phyloP scores from a whole-genome alignment of 1,140 invertebrate genomes.

The Drosophila malerkotliana region DNA sequence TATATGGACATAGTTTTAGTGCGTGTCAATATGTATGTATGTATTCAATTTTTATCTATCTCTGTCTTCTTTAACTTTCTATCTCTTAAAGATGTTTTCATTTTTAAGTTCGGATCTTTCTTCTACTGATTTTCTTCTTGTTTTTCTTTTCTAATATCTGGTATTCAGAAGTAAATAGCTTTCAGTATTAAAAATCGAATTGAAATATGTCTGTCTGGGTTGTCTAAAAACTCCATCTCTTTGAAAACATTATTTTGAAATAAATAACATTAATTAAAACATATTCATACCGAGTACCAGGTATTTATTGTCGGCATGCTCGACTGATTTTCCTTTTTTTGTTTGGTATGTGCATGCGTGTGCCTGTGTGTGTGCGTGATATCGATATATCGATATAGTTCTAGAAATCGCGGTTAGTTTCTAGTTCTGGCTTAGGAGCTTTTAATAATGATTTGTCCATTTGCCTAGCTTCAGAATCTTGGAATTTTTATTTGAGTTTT shows the following conservation, averaged over 20 bases:
- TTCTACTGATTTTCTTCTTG: neutral
- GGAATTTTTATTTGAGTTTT: slow-evolving; percentile 20
- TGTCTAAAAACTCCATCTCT: neutral
- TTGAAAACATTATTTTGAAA: too few species aligned
- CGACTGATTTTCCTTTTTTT: slow-evolving; percentile 3
- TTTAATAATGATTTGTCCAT: slow-evolving; percentile 56
- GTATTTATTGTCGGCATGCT: neutral
- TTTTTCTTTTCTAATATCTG: neutral
- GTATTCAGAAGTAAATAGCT: neutral
- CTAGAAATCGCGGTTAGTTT: slow-evolving; percentile 17
- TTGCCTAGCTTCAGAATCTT: slow-evolving; percentile 23
- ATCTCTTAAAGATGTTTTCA: slow-evolving; percentile 14
- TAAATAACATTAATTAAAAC: neutral
- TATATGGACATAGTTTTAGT: slow-evolving; percentile 62
- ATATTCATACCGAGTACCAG: neutral
- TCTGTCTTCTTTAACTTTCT: slow-evolving; percentile 15
- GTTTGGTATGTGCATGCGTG: slow-evolving; percentile 25
- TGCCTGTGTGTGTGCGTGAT: slow-evolving; percentile 24
- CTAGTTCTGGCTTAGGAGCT: slow-evolving; percentile 43
- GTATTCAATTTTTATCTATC: slow-evolving; percentile 18
- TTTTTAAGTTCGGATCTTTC: slow-evolving; percentile 1
- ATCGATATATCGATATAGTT: slow-evolving; percentile 3
- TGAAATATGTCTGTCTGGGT: neutral
- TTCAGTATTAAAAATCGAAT: neutral
- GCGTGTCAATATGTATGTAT: slow-evolving; percentile 52